Percentiles rank a stretch among this genome's conserved stretches.
These are phyloP conservation scores for Anabacerthia variegaticeps DNA, from an alignment of 2,797 vertebrate species.

Conservation along the genomic window DNA sequence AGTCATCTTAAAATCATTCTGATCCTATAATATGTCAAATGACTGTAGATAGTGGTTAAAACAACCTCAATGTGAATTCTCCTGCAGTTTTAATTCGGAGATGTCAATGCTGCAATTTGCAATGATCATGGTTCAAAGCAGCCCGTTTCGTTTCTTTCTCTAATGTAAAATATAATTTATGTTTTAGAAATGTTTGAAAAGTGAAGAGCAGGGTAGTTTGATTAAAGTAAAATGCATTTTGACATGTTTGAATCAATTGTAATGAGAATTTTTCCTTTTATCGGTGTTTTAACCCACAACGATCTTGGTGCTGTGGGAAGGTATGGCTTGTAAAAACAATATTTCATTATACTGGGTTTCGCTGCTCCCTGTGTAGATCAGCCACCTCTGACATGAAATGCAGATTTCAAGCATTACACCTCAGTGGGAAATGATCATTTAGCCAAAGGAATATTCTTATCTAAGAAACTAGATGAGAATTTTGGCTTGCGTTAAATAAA, in stretches of 20 bases:
- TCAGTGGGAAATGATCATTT: not conserved
- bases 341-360: slow-evolving; percentile 1
- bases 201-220: slow-evolving; percentile 32
- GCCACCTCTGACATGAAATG: slow-evolving; percentile 39
- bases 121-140: slow-evolving; percentile 52
- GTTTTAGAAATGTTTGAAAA: slow-evolving; percentile 61
- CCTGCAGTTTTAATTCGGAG: slow-evolving; percentile 57
- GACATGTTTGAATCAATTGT: slow-evolving; percentile 38
- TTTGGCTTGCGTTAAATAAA: not conserved
- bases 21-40: slow-evolving; percentile 43
- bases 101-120: slow-evolving; percentile 53
- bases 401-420: slow-evolving; percentile 5
- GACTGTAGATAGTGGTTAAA: slow-evolving; percentile 25
- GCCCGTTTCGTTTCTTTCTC: slow-evolving; percentile 41
- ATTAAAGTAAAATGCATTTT: slow-evolving; percentile 58
- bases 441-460: not conserved
- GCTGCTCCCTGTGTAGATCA: slow-evolving; percentile 2
- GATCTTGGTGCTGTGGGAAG: not conserved
- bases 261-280: slow-evolving; percentile 39
- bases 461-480: not conserved
- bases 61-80: slow-evolving; percentile 29
- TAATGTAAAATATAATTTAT: slow-evolving; percentile 48
- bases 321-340: not conserved
- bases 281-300: slow-evolving; percentile 26
- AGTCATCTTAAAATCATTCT: slow-evolving; percentile 52